Evolutionary conservation across 2,113 vertebrate genomes (phyloP).

Genomic region (Polypterus bichir): DNA sequence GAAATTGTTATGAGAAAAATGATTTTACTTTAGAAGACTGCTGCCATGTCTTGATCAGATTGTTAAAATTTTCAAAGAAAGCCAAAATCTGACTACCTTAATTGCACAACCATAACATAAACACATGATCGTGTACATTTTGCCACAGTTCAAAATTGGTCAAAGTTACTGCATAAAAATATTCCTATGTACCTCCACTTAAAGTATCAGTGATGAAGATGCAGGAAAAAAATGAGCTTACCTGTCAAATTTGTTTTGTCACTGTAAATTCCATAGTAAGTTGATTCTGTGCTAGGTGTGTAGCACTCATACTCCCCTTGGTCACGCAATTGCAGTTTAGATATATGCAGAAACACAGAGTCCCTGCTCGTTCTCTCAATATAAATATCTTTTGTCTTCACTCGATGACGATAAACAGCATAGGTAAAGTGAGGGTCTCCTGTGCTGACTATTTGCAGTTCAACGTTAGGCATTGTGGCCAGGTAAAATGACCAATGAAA

Average conservation of each 20-base stretch:
- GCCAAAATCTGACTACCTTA: too few relatives aligned
- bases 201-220: too few relatives aligned
- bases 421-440: slow-evolving; percentile 23
- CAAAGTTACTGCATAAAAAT: too few relatives aligned
- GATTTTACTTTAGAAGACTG: too few relatives aligned
- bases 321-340: slow-evolving; percentile 28
- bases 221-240: slow-evolving; percentile 19
- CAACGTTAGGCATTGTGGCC: not conserved
- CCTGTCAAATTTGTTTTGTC: slow-evolving; percentile 36
- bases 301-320: slow-evolving; percentile 49
- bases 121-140: too few relatives aligned
- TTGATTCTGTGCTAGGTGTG: slow-evolving; percentile 44
- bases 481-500: slow-evolving; percentile 38
- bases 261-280: slow-evolving; percentile 45
- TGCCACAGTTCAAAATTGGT: too few relatives aligned
- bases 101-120: too few relatives aligned
- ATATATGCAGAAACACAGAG: slow-evolving; percentile 29
- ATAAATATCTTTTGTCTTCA: slow-evolving; percentile 21
- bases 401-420: slow-evolving; percentile 12
- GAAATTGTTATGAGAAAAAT: too few relatives aligned
- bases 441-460: slow-evolving; percentile 35
- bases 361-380: slow-evolving; percentile 26
- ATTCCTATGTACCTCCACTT: too few relatives aligned
- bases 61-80: too few relatives aligned
- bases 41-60: too few relatives aligned